Evolutionary conservation across 1,140 invertebrate genomes (phyloP).

Genomic region (Sminthurinus signatus): DNA sequence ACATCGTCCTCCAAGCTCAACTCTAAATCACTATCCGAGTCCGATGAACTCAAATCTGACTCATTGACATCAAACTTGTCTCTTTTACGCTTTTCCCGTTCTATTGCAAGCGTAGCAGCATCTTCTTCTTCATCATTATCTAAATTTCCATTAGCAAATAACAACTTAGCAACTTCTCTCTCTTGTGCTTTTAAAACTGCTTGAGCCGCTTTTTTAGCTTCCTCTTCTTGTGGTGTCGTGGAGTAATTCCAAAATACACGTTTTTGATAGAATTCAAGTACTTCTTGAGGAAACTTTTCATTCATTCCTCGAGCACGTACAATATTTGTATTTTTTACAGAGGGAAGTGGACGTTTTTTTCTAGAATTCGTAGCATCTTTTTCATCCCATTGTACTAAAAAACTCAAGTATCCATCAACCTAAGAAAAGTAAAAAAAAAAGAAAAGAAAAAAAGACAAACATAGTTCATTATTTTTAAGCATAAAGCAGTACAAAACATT

Average conservation of each 20-base stretch:
- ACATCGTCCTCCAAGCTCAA: no score
- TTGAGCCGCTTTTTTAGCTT: background rate
- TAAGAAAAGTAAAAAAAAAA: no score
- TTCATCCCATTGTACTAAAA: no score
- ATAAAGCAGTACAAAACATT: no score
- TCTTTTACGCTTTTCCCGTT: no score
- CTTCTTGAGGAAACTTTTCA: slow-evolving; percentile 1
- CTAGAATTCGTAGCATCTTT: no score
- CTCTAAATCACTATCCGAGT: no score
- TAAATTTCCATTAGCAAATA: background rate
- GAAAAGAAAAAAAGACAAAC: no score
- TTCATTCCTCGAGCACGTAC: background rate
- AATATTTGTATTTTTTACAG: background rate
- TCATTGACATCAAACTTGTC: slow-evolving; percentile 4
- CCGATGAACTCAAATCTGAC: slow-evolving; percentile 3
- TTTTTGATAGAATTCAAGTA: slow-evolving; percentile 17
- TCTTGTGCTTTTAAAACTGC: slow-evolving; percentile 11
- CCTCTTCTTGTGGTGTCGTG: background rate
- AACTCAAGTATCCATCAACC: no score
- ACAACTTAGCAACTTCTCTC: background rate
- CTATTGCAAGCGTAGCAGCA: background rate
- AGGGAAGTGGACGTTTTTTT: background rate
- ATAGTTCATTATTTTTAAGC: no score
- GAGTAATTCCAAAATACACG: background rate
- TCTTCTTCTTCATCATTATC: background rate